These are phyloP conservation scores for Micropterix aruncella DNA, from an alignment of 2,888 invertebrate species.

Conservation along the genomic window DNA sequence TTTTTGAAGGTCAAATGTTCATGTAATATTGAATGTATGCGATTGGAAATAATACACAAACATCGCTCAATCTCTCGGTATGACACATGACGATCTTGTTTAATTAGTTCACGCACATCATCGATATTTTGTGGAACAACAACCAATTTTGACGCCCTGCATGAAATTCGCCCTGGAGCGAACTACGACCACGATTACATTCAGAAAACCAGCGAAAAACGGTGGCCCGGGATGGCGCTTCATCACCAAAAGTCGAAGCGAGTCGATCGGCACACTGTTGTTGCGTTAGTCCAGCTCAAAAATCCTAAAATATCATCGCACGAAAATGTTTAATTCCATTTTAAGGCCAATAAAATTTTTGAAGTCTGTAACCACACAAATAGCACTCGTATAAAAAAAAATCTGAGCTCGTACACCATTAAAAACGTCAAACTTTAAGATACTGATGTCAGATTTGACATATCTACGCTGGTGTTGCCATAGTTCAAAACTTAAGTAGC, in stretches of 20 bases:
- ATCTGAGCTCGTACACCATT: too few relatives aligned
- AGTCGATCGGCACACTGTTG: not conserved
- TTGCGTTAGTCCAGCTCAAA: too few relatives aligned
- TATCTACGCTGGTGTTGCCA: too few relatives aligned
- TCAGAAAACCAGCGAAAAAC: not conserved
- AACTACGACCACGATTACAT: not conserved
- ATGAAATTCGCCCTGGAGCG: not conserved
- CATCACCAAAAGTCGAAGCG: constrained; percentile 1
- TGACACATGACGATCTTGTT: not conserved
- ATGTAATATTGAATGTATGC: not conserved
- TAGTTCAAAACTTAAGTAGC: too few relatives aligned
- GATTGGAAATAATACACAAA: not conserved
- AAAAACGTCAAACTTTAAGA: too few relatives aligned
- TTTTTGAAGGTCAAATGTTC: not conserved
- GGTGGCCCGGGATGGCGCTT: not conserved
- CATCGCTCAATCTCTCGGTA: too few relatives aligned
- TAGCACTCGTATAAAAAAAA: too few relatives aligned
- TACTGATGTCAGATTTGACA: too few relatives aligned
- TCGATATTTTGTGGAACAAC: constrained; percentile 1
- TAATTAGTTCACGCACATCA: not conserved
- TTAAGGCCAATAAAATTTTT: too few relatives aligned
- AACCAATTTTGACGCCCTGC: not conserved
- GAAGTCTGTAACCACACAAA: too few relatives aligned
- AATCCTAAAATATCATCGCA: too few relatives aligned
- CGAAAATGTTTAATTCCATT: too few relatives aligned